These are phyloP conservation scores for Thunnus albacares DNA, from an alignment of 2,797 vertebrate species.

Conservation along the genomic window DNA sequence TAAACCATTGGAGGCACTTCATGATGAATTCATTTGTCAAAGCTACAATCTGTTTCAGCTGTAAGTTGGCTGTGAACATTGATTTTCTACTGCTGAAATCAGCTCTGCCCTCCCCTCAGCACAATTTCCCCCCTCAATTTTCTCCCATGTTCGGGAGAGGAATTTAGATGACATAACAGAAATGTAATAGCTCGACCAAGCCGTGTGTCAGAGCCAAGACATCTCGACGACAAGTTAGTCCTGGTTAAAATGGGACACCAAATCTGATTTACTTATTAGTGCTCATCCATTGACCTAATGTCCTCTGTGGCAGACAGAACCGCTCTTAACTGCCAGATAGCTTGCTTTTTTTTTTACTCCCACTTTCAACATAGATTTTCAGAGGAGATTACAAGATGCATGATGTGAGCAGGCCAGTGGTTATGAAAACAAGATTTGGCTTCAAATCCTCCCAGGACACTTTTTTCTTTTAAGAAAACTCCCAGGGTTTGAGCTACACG, in stretches of 20 bases:
- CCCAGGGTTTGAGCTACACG: slow-evolving; percentile 3
- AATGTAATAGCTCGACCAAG: slow-evolving; percentile 52
- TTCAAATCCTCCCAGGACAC: slow-evolving; percentile 20
- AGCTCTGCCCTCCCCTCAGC: slow-evolving; percentile 45
- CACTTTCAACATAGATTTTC: slow-evolving; percentile 34
- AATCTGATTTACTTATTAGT: slow-evolving; percentile 73
- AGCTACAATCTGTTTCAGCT: slow-evolving; percentile 62
- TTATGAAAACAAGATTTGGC: slow-evolving; percentile 20
- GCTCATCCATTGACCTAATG: slow-evolving; percentile 57
- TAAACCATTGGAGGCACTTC: slow-evolving; percentile 45
- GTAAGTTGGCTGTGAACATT: slow-evolving; percentile 62
- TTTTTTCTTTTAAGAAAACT: slow-evolving; percentile 22
- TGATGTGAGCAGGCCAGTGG: slow-evolving; percentile 13
- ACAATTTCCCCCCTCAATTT: slow-evolving; percentile 47
- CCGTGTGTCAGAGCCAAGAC: slow-evolving; percentile 49
- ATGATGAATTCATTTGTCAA: slow-evolving; percentile 65
- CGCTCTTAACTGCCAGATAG: slow-evolving; percentile 7
- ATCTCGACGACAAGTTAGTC: slow-evolving; percentile 34
- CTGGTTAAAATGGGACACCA: slow-evolving; percentile 63
- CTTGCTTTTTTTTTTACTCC: background rate
- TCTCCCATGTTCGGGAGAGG: slow-evolving; percentile 44
- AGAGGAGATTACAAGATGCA: slow-evolving; percentile 46
- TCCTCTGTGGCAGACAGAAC: slow-evolving; percentile 38
- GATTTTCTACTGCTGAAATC: slow-evolving; percentile 72
- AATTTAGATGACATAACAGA: slow-evolving; percentile 71